Evolutionary conservation across 2,113 vertebrate genomes (phyloP).

Genomic region (Anas platyrhynchos): DNA sequence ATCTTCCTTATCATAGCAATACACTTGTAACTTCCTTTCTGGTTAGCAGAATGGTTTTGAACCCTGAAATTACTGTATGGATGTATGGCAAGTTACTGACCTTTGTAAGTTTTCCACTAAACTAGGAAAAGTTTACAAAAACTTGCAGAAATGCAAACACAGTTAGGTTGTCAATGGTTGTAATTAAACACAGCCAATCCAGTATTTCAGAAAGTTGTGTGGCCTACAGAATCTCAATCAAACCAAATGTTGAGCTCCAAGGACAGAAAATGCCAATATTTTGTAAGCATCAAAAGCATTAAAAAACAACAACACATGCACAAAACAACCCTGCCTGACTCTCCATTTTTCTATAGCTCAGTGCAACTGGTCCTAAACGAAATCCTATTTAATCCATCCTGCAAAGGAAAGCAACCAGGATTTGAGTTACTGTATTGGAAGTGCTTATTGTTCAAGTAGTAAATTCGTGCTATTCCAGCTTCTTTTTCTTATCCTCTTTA

Average conservation of each 20-base stretch:
- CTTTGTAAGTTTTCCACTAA: not conserved
- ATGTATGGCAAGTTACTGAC: not conserved
- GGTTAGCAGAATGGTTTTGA: not conserved
- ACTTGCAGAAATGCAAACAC: not conserved
- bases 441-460: not conserved
- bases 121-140: not conserved
- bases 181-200: not conserved
- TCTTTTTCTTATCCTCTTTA: not conserved
- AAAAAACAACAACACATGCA: not conserved
- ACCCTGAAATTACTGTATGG: not conserved
- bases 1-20: constrained; percentile 2
- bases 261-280: not conserved
- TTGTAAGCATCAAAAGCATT: not conserved
- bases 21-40: not conserved
- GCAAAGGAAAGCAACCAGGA: not conserved
- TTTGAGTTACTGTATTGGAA: not conserved
- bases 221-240: not conserved
- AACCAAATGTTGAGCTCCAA: not conserved
- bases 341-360: not conserved
- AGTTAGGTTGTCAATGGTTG: not conserved
- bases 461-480: not conserved
- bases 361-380: not conserved
- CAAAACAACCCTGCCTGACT: not conserved
- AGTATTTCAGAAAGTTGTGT: not conserved
- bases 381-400: not conserved